Evolutionary conservation across 1,140 invertebrate species (phyloP), one percentile per base, ranked within the genome.

Genomic region (Zophobas morio): DNA sequence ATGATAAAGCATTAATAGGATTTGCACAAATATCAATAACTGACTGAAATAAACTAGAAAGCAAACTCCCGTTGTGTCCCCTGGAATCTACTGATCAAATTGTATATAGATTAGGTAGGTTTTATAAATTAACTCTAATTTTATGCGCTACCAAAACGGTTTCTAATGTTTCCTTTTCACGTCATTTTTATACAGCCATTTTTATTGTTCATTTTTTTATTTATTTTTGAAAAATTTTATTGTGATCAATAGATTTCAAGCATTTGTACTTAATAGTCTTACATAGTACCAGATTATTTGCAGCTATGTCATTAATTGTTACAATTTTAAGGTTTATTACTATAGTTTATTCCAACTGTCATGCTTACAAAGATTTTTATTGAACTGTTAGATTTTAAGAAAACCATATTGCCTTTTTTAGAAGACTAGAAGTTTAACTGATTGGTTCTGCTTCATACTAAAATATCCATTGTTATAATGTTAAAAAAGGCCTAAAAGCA

Each of bases 11-110:
- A 5, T 89, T 99, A 75, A 93, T 98, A 84, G 98, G 98, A 82
- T 99, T 95, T 91, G 98, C 98, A 85, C 97, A 99, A 89, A 94
- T 99, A 81, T 97, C 97, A 47, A 94, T 97, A 84, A 93, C 93
- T 32, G 95, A 96, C 88, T 96, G 89, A 78, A 88, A 82, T 42
- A 74, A 66, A 80, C 74, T 81, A 56, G 74, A 79, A 80, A 71
- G 49, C 32, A 1, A 66, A n/a, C 37, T 51, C 37, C 37, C 42
- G 6, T 46, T 49, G 1, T 40, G 39, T 57, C 76, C 66, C 70
- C 56, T 78, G 60, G 72, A 72, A 71, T 74, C 72, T 78, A 66
- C 42, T 70, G 71, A 70, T 76, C 74, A 76, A 72, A 72, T 51
- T 76, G 57, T 63, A 63, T 53, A 71, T 77, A 72, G 57, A 39